phyloP scores from a whole-genome alignment of 2,888 invertebrate genomes.

The Lydus trimaculatus region DNA sequence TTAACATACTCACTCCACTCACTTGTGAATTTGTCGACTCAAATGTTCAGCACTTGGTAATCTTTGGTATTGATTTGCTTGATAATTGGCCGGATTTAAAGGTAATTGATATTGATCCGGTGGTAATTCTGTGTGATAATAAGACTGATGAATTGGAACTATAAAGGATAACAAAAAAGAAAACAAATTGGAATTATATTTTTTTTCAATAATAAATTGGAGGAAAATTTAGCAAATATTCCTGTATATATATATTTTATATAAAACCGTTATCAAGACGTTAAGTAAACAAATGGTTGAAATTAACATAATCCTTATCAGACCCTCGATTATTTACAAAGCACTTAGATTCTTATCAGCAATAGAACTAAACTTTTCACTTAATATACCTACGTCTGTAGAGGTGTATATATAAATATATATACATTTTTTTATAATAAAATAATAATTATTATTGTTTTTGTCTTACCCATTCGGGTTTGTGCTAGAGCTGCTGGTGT shows the following conservation, averaged over 20 bases:
- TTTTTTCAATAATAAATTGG: not conserved
- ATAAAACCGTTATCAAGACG: not conserved
- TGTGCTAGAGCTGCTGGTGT: conserved; percentile 28
- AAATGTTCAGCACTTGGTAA: conserved; percentile 34
- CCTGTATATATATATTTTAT: not conserved
- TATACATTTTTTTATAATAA: not conserved
- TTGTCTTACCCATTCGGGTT: conserved; percentile 27
- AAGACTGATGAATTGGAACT: conserved; percentile 15
- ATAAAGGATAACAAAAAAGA: not conserved
- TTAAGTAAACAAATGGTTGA: conserved; percentile 20
- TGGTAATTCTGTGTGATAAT: conserved; percentile 33
- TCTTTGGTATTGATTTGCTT: conserved; percentile 24
- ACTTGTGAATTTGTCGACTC: conserved; percentile 28
- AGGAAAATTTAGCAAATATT: not conserved
- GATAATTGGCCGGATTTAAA: conserved; percentile 22
- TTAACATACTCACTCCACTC: conserved; percentile 27
- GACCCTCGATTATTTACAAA: conserved; percentile 31
- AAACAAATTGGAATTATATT: no score
- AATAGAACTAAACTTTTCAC: conserved; percentile 10
- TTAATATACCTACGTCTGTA: conserved; percentile 11
- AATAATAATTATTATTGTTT: conserved; percentile 6
- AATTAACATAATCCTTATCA: conserved; percentile 31
- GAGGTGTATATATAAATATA: not conserved
- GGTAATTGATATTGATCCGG: conserved; percentile 43
- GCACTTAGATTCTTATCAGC: conserved; percentile 33